Conservation (phyloP, 2,113 vertebrate species). For the Ahaetulla prasina region DNA sequence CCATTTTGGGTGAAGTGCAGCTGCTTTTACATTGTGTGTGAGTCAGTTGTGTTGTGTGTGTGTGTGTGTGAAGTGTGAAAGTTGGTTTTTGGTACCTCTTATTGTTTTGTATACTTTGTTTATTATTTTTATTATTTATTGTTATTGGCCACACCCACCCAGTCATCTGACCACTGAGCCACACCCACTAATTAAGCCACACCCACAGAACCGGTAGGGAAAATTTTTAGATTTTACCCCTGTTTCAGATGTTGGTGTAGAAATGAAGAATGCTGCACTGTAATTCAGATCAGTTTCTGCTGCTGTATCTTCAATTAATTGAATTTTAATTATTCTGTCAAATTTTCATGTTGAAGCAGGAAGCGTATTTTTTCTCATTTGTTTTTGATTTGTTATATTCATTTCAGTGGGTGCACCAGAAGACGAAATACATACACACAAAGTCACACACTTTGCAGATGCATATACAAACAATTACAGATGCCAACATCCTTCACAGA, state of each 20-base stretch:
- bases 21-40: too few relatives aligned
- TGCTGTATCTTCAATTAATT: slow-evolving; percentile 31
- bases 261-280: slow-evolving; percentile 1
- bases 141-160: too few relatives aligned
- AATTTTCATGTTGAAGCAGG: slow-evolving; percentile 42
- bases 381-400: not conserved
- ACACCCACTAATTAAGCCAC: too few relatives aligned
- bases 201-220: too few relatives aligned
- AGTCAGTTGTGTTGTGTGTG: too few relatives aligned
- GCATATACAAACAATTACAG: not conserved
- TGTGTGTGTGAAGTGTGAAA: too few relatives aligned
- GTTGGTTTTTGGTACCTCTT: too few relatives aligned
- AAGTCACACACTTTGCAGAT: not conserved
- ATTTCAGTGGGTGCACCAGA: not conserved
- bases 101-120: too few relatives aligned
- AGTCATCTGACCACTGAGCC: too few relatives aligned
- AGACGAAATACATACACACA: not conserved
- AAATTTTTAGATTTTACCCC: too few relatives aligned
- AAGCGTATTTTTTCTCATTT: slow-evolving; percentile 40
- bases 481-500: not conserved
- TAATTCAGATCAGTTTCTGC: slow-evolving; percentile 10
- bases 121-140: too few relatives aligned
- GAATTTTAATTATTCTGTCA: slow-evolving; percentile 51
- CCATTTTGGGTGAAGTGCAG: too few relatives aligned
- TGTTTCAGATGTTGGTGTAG: not conserved